A percentile compares a stretch with the other conserved stretches of the same genome.
These are phyloP conservation scores for Empidonax traillii DNA, from an alignment of 2,113 vertebrate species.

Conservation along the genomic window DNA sequence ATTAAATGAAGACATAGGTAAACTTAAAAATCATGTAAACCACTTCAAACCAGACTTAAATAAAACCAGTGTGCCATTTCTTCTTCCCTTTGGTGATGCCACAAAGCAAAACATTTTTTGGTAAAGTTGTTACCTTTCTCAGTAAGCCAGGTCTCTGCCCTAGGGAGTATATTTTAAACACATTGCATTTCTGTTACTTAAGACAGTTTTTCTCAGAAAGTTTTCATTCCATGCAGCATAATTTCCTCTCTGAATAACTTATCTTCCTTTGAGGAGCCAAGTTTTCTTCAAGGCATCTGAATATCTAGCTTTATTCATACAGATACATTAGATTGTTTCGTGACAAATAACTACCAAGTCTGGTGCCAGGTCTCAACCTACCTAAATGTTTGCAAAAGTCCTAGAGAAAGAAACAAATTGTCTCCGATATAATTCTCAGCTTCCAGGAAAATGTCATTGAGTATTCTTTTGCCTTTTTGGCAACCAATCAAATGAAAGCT, in stretches of 20 bases:
- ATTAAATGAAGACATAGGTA: neutral
- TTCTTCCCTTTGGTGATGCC: constrained; percentile 22
- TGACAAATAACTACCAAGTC: neutral
- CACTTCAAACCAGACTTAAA: neutral
- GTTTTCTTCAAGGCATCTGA: constrained; percentile 1
- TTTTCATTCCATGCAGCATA: neutral
- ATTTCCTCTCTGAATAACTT: neutral
- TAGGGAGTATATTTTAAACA: neutral
- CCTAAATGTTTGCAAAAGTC: neutral
- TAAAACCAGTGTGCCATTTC: neutral
- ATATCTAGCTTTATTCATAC: neutral
- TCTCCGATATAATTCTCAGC: neutral
- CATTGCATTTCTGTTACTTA: neutral
- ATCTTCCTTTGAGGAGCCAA: neutral
- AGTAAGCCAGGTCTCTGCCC: neutral
- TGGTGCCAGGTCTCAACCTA: constrained; percentile 1
- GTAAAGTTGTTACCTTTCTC: neutral
- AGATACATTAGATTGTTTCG: neutral
- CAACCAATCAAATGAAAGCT: constrained; percentile 9
- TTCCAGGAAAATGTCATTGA: neutral
- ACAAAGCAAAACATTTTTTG: neutral
- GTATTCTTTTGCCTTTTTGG: neutral
- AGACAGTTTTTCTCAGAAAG: neutral
- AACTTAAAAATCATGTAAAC: neutral
- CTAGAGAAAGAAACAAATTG: neutral